Percentiles rank a stretch among this genome's conserved stretches.
These are phyloP conservation scores for Theocolax elegans DNA, from an alignment of 1,140 invertebrate genomes.

Conservation along the genomic window DNA sequence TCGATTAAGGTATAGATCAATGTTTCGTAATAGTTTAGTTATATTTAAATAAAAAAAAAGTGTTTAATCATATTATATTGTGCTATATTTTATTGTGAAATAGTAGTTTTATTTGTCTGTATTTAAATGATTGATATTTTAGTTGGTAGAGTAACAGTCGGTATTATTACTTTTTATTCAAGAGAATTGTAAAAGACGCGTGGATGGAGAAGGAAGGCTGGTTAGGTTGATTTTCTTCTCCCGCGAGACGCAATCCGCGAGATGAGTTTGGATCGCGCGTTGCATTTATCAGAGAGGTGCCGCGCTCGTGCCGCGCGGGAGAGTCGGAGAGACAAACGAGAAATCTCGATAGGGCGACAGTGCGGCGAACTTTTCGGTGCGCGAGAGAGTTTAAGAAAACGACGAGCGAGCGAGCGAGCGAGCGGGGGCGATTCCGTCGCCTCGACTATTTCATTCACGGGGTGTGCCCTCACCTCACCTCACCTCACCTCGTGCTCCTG, in stretches of 20 bases:
- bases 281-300: constrained; percentile 57
- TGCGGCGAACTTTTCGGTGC: constrained; percentile 39
- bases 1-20: too few relatives aligned
- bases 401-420: too few relatives aligned
- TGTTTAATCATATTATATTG: too few relatives aligned
- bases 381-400: not conserved
- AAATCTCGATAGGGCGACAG: constrained; percentile 45
- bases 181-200: not conserved
- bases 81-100: too few relatives aligned
- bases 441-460: not conserved
- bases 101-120: too few relatives aligned
- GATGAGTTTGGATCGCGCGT: constrained; percentile 50
- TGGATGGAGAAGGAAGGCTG: not conserved
- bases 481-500: not conserved
- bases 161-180: constrained; percentile 4
- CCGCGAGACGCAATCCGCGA: constrained; percentile 51
- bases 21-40: too few relatives aligned
- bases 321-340: constrained; percentile 49
- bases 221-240: constrained; percentile 41
- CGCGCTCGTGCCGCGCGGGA: not conserved
- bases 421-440: too few relatives aligned
- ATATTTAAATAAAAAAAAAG: too few relatives aligned
- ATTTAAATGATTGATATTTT: too few relatives aligned
- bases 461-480: not conserved
- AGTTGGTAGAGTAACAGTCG: too few relatives aligned